Percentiles rank a stretch among this genome's conserved stretches.
phyloP scores from a whole-genome alignment of 1,140 invertebrate genomes.

The Drosophila guanche region DNA sequence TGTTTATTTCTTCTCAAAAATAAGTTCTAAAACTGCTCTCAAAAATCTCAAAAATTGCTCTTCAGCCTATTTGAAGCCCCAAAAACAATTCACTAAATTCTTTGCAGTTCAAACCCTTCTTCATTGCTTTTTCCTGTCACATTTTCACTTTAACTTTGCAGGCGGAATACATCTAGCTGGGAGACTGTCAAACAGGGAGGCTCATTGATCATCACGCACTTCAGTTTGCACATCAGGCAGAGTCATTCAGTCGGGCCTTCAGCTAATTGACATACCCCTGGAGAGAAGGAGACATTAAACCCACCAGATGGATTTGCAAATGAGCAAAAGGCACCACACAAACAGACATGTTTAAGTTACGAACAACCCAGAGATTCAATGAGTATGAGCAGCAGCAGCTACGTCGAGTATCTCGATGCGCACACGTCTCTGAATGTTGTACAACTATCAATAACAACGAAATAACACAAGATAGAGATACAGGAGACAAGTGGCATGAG shows the following conservation, averaged over 20 bases:
- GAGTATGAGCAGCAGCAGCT: constrained; percentile 42
- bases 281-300: constrained; percentile 51
- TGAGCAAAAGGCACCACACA: constrained; percentile 41
- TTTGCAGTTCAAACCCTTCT: constrained; percentile 7
- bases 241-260: constrained; percentile 13
- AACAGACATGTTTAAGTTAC: constrained; percentile 19
- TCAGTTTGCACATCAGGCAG: constrained; percentile 25
- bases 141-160: constrained; percentile 64
- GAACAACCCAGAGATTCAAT: constrained; percentile 5
- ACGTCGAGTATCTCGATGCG: constrained; percentile 10
- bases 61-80: no score
- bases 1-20: no score
- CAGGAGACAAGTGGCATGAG: constrained; percentile 11
- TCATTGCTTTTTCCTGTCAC: constrained; percentile 2
- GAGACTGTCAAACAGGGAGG: constrained; percentile 25
- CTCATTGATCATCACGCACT: constrained; percentile 59
- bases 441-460: constrained; percentile 64
- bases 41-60: no score
- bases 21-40: no score
- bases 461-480: constrained; percentile 11
- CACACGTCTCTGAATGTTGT: constrained; percentile 23
- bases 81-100: no score
- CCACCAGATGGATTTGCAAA: constrained; percentile 63
- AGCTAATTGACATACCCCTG: constrained; percentile 50
- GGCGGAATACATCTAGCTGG: constrained; percentile 16